These are phyloP conservation scores for Syngnathoides biaculeatus DNA, from an alignment of 2,113 vertebrate species.

Conservation along the genomic window DNA sequence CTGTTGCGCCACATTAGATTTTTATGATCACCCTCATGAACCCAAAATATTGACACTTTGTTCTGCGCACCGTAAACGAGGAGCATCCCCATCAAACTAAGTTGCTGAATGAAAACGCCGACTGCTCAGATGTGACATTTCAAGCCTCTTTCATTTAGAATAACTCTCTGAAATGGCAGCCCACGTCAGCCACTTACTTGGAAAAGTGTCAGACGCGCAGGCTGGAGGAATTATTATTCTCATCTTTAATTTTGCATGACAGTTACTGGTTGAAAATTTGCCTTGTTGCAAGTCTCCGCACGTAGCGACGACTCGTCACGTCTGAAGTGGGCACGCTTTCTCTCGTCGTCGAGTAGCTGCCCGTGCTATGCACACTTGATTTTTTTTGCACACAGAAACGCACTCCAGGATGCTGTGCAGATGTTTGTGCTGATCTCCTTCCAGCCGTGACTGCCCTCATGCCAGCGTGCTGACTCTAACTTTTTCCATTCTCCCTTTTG, in stretches of 20 bases:
- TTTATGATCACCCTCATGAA: too few relatives aligned
- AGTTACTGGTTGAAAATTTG: constrained; percentile 4
- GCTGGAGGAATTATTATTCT: not conserved
- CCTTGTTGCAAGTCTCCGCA: not conserved
- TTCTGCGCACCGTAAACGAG: not conserved
- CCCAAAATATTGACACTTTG: not conserved
- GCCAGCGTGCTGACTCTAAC: constrained; percentile 68
- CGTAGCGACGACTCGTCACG: not conserved
- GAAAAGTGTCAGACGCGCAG: too few relatives aligned
- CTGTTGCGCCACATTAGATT: too few relatives aligned
- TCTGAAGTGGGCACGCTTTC: not conserved
- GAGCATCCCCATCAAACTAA: not conserved
- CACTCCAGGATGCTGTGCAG: constrained; percentile 46
- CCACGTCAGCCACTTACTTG: not conserved
- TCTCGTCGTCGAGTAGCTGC: constrained; percentile 5
- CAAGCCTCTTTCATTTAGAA: not conserved
- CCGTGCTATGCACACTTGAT: constrained; percentile 23
- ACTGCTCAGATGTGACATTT: not conserved
- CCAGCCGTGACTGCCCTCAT: constrained; percentile 57
- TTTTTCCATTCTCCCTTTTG: constrained; percentile 71
- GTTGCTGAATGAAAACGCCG: not conserved
- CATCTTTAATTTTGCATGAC: not conserved
- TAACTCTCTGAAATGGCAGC: not conserved
- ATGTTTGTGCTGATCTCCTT: constrained; percentile 67
- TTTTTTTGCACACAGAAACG: constrained; percentile 18